A percentile compares a stretch with the other conserved stretches of the same genome.
Evolutionary conservation across 2,888 invertebrate genomes (phyloP).

Genomic region (Catocala nupta): DNA sequence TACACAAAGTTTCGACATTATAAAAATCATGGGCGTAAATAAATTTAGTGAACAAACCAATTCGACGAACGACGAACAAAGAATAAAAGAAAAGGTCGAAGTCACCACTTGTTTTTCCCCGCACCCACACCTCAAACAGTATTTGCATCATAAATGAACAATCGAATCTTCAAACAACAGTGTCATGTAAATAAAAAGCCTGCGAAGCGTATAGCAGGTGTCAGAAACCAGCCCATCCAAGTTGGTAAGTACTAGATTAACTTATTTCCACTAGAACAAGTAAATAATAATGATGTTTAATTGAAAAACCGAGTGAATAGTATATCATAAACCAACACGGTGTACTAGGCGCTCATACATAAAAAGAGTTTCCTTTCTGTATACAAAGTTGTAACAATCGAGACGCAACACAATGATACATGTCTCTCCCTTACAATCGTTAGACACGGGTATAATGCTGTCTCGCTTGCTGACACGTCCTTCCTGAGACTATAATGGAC

Average conservation of each 20-base stretch:
- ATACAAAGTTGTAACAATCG: constrained; percentile 81
- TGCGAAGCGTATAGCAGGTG: constrained; percentile 20
- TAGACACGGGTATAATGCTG: constrained; percentile 74
- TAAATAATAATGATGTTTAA: constrained; percentile 31
- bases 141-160: constrained; percentile 46
- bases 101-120: constrained; percentile 21
- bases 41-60: no score
- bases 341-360: constrained; percentile 65
- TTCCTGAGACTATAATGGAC: constrained; percentile 76
- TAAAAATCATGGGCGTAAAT: no score
- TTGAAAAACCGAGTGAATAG: constrained; percentile 47
- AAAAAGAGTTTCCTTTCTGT: constrained; percentile 75
- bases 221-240: constrained; percentile 13
- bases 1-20: no score
- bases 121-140: constrained; percentile 30
- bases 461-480: constrained; percentile 80
- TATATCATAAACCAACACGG: constrained; percentile 53
- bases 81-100: constrained; percentile 5
- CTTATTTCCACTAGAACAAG: constrained; percentile 12
- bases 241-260: constrained; percentile 4
- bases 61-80: background rate
- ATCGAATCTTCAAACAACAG: constrained; percentile 39
- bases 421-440: constrained; percentile 76
- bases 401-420: constrained; percentile 76
- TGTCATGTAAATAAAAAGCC: constrained; percentile 19